Base-by-base conservation (phyloP, 1,140 invertebrate genomes). In the Pseudomyrmex concolor region DNA sequence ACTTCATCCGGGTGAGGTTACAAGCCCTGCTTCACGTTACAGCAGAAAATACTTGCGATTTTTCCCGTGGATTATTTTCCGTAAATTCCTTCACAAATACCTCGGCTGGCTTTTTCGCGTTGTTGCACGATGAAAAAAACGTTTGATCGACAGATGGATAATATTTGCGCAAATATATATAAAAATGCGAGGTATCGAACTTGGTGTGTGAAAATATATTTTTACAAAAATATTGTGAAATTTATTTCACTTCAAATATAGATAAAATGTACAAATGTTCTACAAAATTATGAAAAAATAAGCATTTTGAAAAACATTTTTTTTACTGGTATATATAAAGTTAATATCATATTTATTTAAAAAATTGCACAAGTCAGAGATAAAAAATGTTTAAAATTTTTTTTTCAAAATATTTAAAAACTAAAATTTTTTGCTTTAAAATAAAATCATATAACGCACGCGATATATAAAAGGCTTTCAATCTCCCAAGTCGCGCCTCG, bases 11-110 rank as follows among this genome's bases (percentile, higher is more conserved):
- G 43, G 43, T 19, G 54, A 17, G 54, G 59, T 80, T 80, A 71
- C 71, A 59, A 80, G 19, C 22, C n/a, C 48, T 13, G 62, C 12
- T 15, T 19, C 13, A 57, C 70, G 54, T 50, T 55, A 15, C 54
- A n/a, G 19, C 17, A 4, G 25, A 70, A 80, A 80, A 71, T 80
- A 80, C 19, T 71, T 66, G 43, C 55, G 54, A 80, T 60, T 80
- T 70, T 80, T 71, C 19, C 51, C 19, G 2, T 9, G 76, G 64
- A 78, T 78, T 70, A 59, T 34, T 84, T 64, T 54, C 10, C 66
- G 63, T 51, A 83, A 86, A 77, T 77, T 80, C 64, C 76, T 86
- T 78, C 84, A 68, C 78, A 84, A 87, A 89, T 84, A 89, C 83
- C 73, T 84, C 82, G 48, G 84, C 84, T 84, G 71, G 83, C 77